phyloP scores from a whole-genome alignment of 2,888 invertebrate species.

The Spodoptera exigua region DNA sequence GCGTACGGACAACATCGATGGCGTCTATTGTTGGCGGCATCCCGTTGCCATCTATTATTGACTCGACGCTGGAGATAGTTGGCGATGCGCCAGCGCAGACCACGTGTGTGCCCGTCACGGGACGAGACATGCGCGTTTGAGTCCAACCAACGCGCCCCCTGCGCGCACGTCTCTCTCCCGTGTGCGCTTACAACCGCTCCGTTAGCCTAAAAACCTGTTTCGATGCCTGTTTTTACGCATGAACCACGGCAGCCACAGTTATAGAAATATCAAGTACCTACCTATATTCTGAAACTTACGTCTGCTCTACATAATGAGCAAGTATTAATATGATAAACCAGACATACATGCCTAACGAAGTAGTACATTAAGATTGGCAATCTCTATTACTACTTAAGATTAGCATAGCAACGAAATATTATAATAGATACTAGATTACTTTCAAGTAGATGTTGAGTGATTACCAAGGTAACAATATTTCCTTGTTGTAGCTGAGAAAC shows the following conservation, averaged over 20 bases:
- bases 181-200: conserved; percentile 51
- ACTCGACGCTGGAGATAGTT: conserved; percentile 88
- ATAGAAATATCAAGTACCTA: conserved; percentile 26
- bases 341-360: background rate
- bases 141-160: conserved; percentile 65
- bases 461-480: conserved; percentile 57
- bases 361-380: background rate
- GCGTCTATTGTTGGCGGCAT: conserved; percentile 89
- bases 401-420: conserved; percentile 10
- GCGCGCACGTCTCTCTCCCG: conserved; percentile 61
- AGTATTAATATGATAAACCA: conserved; percentile 19
- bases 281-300: conserved; percentile 7
- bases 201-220: conserved; percentile 64
- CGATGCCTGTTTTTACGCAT: conserved; percentile 47
- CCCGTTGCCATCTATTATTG: conserved; percentile 88
- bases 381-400: conserved; percentile 13
- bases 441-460: conserved; percentile 34
- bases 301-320: conserved; percentile 15
- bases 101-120: conserved; percentile 87
- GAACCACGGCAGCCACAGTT: conserved; percentile 30
- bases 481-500: conserved; percentile 80
- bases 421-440: conserved; percentile 15
- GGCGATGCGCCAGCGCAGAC: conserved; percentile 84
- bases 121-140: conserved; percentile 75
- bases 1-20: conserved; percentile 65